These are phyloP conservation scores for Oxystoma pomonae DNA, from an alignment of 2,888 invertebrate genomes.

Conservation along the genomic window DNA sequence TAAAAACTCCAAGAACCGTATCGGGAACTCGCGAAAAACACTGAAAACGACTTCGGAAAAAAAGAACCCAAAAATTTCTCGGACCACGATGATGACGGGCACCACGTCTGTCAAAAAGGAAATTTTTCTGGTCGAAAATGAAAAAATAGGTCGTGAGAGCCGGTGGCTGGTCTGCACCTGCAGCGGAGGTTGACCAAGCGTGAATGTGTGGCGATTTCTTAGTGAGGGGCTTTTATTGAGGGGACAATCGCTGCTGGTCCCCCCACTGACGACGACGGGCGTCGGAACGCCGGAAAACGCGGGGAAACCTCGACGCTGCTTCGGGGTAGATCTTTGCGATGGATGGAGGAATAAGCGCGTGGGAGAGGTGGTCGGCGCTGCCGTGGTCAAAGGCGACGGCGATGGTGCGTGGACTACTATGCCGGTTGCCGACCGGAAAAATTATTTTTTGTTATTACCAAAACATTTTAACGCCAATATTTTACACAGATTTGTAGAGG, in stretches of 20 bases:
- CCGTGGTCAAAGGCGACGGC: neutral
- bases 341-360: neutral
- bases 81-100: neutral
- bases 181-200: neutral
- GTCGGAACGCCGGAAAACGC: neutral
- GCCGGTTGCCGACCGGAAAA: neutral
- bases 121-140: neutral
- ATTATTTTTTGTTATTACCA: neutral
- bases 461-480: no score
- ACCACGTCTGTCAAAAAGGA: slow-evolving; percentile 2
- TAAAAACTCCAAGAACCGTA: neutral
- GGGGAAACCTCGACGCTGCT: neutral
- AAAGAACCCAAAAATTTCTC: neutral
- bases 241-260: neutral
- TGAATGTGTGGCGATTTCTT: neutral
- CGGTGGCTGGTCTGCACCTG: neutral
- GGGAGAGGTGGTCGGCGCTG: neutral
- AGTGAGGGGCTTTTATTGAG: neutral
- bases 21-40: neutral
- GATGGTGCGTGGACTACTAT: neutral
- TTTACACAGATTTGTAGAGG: no score
- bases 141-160: neutral
- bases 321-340: neutral
- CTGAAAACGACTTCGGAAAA: neutral
- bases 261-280: neutral